These are phyloP conservation scores for Acrocyrtus sp. DNA, from an alignment of 2,888 invertebrate species.

Conservation along the genomic window DNA sequence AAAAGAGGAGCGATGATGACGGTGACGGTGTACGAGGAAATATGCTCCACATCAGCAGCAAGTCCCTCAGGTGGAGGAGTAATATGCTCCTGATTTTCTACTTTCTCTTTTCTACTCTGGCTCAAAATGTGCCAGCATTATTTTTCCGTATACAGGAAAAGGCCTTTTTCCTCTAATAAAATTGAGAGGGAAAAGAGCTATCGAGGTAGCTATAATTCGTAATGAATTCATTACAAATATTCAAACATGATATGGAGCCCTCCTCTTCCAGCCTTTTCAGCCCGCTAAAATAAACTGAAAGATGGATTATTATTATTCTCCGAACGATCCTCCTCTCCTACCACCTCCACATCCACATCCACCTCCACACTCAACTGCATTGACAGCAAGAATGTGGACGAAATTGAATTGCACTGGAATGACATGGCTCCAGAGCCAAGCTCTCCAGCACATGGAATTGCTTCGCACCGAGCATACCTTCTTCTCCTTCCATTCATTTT, in stretches of 20 bases:
- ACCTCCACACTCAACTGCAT: too few species aligned
- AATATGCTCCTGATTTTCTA: too few species aligned
- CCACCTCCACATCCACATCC: too few species aligned
- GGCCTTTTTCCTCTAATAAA: not conserved
- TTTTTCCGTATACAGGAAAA: not conserved
- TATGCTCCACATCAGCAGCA: not conserved
- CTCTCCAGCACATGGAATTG: too few species aligned
- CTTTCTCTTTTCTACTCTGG: too few species aligned
- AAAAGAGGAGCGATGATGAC: too few species aligned
- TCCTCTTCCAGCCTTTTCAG: constrained; percentile 7
- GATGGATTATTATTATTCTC: constrained; percentile 49
- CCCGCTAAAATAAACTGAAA: constrained; percentile 25
- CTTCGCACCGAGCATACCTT: constrained; percentile 1
- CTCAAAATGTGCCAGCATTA: too few species aligned
- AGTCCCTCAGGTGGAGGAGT: constrained; percentile 50
- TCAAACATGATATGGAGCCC: not conserved
- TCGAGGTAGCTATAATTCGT: too few species aligned
- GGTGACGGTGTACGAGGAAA: not conserved
- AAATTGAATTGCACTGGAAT: too few species aligned
- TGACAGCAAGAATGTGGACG: too few species aligned
- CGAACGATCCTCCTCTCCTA: constrained; percentile 25
- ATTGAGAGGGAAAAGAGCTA: too few species aligned
- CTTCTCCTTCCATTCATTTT: not conserved
- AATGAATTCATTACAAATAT: constrained; percentile 23
- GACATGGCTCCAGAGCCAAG: too few species aligned